These are phyloP conservation scores for Drosophila heteroneura DNA, from an alignment of 2,888 invertebrate genomes.

Conservation along the genomic window DNA sequence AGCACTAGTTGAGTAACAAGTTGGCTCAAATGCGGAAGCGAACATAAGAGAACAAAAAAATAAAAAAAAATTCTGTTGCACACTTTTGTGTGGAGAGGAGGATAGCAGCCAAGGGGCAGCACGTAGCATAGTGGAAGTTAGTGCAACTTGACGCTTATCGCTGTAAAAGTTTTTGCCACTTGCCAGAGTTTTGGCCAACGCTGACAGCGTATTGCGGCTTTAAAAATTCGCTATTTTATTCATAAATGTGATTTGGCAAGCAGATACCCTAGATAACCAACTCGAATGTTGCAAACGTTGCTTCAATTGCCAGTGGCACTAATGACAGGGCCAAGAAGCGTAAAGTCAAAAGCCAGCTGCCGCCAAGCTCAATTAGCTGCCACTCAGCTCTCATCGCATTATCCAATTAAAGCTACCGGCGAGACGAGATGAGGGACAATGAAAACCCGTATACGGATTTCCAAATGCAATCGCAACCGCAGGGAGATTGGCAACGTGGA, in stretches of 20 bases:
- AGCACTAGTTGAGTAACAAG: slow-evolving; percentile 65
- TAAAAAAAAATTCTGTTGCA: slow-evolving; percentile 57
- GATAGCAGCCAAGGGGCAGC: slow-evolving; percentile 25
- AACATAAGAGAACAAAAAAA: slow-evolving; percentile 20
- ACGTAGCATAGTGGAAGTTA: slow-evolving; percentile 23
- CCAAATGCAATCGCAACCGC: slow-evolving; percentile 13
- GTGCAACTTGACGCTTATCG: slow-evolving; percentile 69
- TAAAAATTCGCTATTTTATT: slow-evolving; percentile 43
- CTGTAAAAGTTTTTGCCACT: slow-evolving; percentile 74
- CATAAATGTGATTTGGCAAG: slow-evolving; percentile 23
- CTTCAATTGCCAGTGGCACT: slow-evolving; percentile 51
- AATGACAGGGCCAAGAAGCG: slow-evolving; percentile 42
- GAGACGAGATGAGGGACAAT: slow-evolving; percentile 1
- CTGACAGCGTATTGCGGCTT: slow-evolving; percentile 56
- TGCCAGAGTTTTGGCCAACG: slow-evolving; percentile 55
- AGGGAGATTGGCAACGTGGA: slow-evolving; percentile 24
- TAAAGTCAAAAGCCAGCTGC: slow-evolving; percentile 23
- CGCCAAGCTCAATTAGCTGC: slow-evolving; percentile 45
- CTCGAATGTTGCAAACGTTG: slow-evolving; percentile 5
- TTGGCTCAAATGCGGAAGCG: slow-evolving; percentile 66
- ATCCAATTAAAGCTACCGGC: slow-evolving; percentile 57
- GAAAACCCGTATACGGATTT: slow-evolving; percentile 11
- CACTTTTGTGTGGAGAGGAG: slow-evolving; percentile 51
- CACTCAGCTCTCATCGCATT: slow-evolving; percentile 48
- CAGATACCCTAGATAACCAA: slow-evolving; percentile 8